These are phyloP conservation scores for Tipula vernalis DNA, from an alignment of 2,888 invertebrate genomes.

Conservation along the genomic window DNA sequence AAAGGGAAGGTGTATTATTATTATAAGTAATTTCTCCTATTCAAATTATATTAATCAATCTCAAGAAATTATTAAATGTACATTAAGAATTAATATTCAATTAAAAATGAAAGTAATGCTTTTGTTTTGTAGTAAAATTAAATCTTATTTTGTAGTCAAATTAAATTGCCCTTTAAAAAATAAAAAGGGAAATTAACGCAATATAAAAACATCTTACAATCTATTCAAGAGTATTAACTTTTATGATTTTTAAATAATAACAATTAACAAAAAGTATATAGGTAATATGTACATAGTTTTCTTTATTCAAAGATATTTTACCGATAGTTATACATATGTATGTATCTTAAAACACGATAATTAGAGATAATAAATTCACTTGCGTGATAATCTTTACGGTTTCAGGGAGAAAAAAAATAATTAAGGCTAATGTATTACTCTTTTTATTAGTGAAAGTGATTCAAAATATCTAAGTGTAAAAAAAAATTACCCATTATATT, in stretches of 20 bases:
- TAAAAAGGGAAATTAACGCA: neutral
- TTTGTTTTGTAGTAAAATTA: neutral
- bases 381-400: neutral
- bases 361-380: neutral
- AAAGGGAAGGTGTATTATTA: neutral
- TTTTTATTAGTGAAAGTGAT: neutral
- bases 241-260: neutral
- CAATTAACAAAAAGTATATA: neutral
- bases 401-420: neutral
- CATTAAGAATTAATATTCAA: neutral
- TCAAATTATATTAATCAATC: neutral
- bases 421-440: neutral
- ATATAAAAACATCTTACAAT: neutral
- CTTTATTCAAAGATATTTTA: neutral
- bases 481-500: neutral
- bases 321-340: neutral
- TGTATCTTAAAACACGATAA: neutral
- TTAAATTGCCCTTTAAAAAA: neutral
- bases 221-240: neutral
- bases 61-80: neutral
- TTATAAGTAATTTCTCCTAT: neutral
- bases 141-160: neutral
- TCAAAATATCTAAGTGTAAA: neutral
- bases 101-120: neutral
- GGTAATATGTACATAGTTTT: neutral